Evolutionary conservation across 2,113 vertebrate species (phyloP).

Genomic region (Microcebus murinus): DNA sequence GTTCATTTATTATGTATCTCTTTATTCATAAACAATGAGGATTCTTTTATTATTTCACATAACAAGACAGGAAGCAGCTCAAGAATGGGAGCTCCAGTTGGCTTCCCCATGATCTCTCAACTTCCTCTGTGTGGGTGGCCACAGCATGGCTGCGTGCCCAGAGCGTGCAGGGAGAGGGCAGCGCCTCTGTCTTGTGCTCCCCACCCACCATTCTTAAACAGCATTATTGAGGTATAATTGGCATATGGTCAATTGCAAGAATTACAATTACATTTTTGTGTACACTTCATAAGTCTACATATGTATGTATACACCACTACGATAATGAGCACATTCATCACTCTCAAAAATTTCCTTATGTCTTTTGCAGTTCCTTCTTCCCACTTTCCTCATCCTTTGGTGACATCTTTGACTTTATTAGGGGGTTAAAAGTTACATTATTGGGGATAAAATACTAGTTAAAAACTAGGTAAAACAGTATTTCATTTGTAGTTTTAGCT

Average conservation of each 20-base stretch:
- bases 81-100: not conserved
- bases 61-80: not conserved
- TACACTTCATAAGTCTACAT: too few relatives aligned
- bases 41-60: not conserved
- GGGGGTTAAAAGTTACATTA: not conserved
- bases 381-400: not conserved
- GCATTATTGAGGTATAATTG: not conserved
- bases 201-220: not conserved
- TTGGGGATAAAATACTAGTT: not conserved
- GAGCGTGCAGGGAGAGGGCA: not conserved
- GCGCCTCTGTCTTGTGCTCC: not conserved
- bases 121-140: too few relatives aligned
- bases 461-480: not conserved
- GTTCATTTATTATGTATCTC: not conserved
- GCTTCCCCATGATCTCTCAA: not conserved
- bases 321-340: accelerated
- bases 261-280: not conserved
- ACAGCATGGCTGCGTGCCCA: not conserved
- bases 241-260: not conserved
- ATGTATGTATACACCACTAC: accelerated
- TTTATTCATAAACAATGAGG: not conserved
- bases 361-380: not conserved
- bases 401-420: not conserved
- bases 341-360: not conserved
- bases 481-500: not conserved